Percentiles rank a stretch among this genome's conserved stretches.
Conservation (phyloP, 2,797 vertebrate species). For the Macrochelys suwanniensis region DNA sequence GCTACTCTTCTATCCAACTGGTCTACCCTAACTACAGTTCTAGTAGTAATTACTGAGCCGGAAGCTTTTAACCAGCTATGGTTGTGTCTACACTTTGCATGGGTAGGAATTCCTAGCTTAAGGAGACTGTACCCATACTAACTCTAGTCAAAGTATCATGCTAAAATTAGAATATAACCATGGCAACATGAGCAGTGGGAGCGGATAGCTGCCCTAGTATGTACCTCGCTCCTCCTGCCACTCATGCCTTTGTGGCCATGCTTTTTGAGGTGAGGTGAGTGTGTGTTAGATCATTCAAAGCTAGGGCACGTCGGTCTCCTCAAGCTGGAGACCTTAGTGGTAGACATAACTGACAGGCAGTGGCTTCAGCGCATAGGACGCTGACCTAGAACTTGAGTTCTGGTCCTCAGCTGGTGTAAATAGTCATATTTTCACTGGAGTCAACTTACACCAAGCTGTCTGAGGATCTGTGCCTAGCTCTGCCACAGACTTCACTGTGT, state of each 20-base stretch:
- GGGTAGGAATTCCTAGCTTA: not conserved
- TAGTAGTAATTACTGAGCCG: rapidly evolving
- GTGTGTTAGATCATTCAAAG: not conserved
- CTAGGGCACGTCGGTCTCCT: not conserved
- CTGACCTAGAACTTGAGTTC: not conserved
- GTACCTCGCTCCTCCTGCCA: no score
- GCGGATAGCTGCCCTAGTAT: no score
- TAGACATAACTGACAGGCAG: not conserved
- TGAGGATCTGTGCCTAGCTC: not conserved
- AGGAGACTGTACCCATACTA: not conserved
- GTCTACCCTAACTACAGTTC: not conserved
- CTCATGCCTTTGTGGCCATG: no score
- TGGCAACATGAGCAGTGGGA: not conserved
- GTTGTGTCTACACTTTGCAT: not conserved
- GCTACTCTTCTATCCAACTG: not conserved
- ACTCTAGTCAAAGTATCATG: not conserved
- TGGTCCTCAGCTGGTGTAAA: not conserved
- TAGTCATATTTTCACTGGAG: not conserved
- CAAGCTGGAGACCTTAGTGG: not conserved
- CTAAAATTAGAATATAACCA: not conserved
- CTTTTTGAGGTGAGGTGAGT: no score
- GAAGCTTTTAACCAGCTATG: not conserved
- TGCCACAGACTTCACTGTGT: not conserved
- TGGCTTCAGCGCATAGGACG: not conserved
- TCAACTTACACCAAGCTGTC: not conserved